Evolutionary conservation across 2,888 invertebrate species (phyloP), one percentile per base, ranked within the genome.

Genomic region (Ariolimax columbianus): DNA sequence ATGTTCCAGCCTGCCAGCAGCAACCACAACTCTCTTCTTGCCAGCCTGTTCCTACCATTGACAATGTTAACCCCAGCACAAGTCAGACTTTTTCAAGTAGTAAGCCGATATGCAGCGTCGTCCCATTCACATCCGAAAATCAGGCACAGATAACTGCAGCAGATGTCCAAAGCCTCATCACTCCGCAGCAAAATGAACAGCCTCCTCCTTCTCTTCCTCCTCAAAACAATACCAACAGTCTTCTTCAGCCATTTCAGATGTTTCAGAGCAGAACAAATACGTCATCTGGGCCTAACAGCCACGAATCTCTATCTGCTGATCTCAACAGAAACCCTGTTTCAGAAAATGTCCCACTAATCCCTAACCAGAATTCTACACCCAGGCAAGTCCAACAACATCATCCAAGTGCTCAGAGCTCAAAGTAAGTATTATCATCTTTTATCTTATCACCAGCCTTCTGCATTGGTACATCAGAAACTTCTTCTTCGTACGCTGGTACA

Each of bases 31-130:
- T 55, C 9, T 78, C 78, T 78, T 78, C 77, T 80, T 75, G 66
- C 26, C 80, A 73, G 59, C 83, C 78, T 70, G 33, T 40, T 51
- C 77, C 77, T 33, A 36, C 38, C n/a, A 70, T n/a, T 30, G 17
- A 11, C 9, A 43, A 78, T 36, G 75, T 72, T 26, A 70, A 77
- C 66, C 51, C 79, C 23, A 77, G 51, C 72, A 66, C 55, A 36
- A 84, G 43, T 23, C 40, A n/a, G 38, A 33, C 75, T 33, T 75
- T 26, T 17, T 55, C 55, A 6, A 43, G 9, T 17, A 66, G 51
- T 19, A 40, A 77, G 14, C 83, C 83, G 17, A 38, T 83, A 9
- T 83, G 83, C 40, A 83, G 83, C 38, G 83, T 83, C 36, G 70
- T 78, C n/a, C 83, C 83, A 38, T 83, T 83, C 55, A 83, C 78